Percentiles rank a stretch among this genome's conserved stretches.
These are phyloP conservation scores for Mirza zaza DNA, from an alignment of 2,113 vertebrate genomes.

Conservation along the genomic window DNA sequence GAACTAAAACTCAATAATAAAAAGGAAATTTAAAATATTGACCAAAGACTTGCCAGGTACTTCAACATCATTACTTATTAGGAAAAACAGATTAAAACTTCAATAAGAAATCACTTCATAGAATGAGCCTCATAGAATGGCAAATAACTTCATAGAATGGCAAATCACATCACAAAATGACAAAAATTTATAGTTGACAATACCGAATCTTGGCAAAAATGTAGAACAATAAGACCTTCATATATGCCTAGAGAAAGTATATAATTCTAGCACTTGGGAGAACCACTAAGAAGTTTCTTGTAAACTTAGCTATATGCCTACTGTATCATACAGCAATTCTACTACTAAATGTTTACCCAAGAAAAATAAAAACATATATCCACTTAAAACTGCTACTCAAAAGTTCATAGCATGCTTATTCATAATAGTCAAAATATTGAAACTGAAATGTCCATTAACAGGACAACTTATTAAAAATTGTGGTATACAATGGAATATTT, in stretches of 20 bases:
- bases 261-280: not conserved
- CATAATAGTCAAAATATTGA: not conserved
- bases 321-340: not conserved
- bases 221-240: not conserved
- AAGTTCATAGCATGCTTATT: not conserved
- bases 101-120: not conserved
- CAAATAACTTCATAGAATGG: not conserved
- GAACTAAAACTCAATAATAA: not conserved
- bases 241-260: not conserved
- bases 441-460: not conserved
- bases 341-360: not conserved
- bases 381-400: not conserved
- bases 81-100: not conserved
- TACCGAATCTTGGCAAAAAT: not conserved
- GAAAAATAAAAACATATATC: not conserved
- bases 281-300: not conserved
- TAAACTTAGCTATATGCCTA: not conserved
- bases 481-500: not conserved
- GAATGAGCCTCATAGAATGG: not conserved
- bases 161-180: not conserved
- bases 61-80: not conserved
- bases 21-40: not conserved
- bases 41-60: not conserved
- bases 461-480: not conserved
- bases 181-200: not conserved